Evolutionary conservation across 1,140 invertebrate species (phyloP), one percentile per base, ranked within the genome.

Genomic region (Aphis craccivora): DNA sequence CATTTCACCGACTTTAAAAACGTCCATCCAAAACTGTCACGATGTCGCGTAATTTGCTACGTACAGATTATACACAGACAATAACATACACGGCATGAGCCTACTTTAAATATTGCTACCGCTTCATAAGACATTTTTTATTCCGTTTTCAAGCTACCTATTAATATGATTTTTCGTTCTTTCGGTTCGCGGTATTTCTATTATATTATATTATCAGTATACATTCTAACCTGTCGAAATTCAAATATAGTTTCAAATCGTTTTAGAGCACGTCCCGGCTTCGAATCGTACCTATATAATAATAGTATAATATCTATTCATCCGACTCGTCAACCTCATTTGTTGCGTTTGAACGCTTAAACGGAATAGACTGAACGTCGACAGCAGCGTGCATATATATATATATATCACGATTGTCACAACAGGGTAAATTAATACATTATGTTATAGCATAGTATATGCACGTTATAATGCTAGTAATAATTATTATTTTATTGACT

Each of bases 301-400:
- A n/a, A n/a, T 7, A 18, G 48, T n/a, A 18, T 35, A 30, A 86
- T 30, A 86, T 48, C 48, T 43, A 53, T 89, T 53, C n/a, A 22
- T 53, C 22, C 48, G n/a, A 88, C 53, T 89, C 87, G 87, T 89
- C 87, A 89, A 22, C 20, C 87, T 89, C 20, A 11, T 89, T 55
- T 89, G 87, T 37, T 37, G 22, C 87, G 48, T 53, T 89, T 2
- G 51, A 7, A 89, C 87, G 87, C 87, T 48, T 89, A 40, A 89
- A 45, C 87, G 48, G 51, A 35, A 25, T 37, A 48, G 35, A 51
- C 40, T 53, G 23, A 53, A 55, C 48, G 48, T 37, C 45, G 6
- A 30, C 20, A 18, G n/a, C 45, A 18, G 37, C 2, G 30, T 35
- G 45, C n/a, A 88, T 88, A 51, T 18, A 45, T n/a, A 45, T 51